Evolutionary conservation across 2,113 vertebrate genomes (phyloP).

Genomic region (Athene cunicularia): DNA sequence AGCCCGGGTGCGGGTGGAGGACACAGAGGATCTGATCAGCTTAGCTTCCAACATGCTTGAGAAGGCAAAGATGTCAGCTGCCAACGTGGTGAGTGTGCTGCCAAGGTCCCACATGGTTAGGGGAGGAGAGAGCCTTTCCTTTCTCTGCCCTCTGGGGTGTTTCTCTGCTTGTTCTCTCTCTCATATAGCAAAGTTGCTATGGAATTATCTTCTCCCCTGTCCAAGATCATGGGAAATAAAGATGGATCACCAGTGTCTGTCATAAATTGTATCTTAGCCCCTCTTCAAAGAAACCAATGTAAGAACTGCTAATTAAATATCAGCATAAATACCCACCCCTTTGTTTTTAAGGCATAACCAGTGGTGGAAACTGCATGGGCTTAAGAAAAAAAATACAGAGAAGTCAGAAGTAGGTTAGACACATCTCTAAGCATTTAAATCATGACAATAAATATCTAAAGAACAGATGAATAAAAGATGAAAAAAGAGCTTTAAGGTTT

Average conservation of each 20-base stretch:
- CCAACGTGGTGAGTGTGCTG: constrained; percentile 86
- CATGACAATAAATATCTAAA: constrained; percentile 10
- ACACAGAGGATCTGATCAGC: constrained; percentile 85
- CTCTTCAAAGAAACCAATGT: neutral
- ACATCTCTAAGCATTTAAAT: neutral
- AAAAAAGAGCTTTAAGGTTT: neutral
- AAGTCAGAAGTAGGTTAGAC: neutral
- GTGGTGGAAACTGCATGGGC: neutral
- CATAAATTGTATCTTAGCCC: neutral
- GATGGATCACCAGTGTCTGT: neutral
- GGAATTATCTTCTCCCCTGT: neutral
- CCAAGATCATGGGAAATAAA: neutral
- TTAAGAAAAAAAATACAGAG: neutral
- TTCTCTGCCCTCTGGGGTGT: neutral
- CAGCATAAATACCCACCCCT: neutral
- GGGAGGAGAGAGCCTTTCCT: neutral
- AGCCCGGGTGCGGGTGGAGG: constrained; percentile 80
- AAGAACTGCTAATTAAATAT: neutral
- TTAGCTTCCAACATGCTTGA: constrained; percentile 87
- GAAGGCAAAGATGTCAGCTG: constrained; percentile 85
- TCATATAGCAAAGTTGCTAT: neutral
- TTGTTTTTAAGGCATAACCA: neutral
- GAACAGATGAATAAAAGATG: neutral
- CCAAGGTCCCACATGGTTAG: neutral
- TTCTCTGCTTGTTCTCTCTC: neutral